Evolutionary conservation across 2,797 vertebrate genomes (phyloP).

Genomic region (Heliangelus exortis): DNA sequence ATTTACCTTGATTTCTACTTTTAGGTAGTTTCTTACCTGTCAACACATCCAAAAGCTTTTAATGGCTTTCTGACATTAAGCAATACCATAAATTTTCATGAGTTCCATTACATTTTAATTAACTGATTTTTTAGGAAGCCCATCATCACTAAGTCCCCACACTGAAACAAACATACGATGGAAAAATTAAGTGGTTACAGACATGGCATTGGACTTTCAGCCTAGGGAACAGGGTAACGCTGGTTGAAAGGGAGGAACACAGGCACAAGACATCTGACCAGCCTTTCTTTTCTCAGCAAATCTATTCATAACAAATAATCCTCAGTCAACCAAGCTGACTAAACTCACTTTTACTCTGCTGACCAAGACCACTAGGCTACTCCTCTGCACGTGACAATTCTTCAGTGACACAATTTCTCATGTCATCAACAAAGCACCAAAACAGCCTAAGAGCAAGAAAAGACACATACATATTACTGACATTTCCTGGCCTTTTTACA

Average conservation of each 20-base stretch:
- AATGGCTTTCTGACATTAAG: background rate
- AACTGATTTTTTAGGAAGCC: background rate
- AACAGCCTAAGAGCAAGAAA: background rate
- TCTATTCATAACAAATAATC: background rate
- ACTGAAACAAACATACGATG: background rate
- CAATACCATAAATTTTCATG: background rate
- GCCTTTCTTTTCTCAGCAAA: background rate
- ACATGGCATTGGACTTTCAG: background rate
- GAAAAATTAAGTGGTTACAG: background rate
- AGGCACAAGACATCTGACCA: background rate
- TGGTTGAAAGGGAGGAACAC: background rate
- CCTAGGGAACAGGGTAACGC: background rate
- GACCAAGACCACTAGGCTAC: background rate
- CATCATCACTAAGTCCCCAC: background rate
- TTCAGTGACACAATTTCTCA: conserved; percentile 1
- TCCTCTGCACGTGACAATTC: background rate
- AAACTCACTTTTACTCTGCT: background rate
- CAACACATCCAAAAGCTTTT: background rate
- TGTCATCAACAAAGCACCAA: background rate
- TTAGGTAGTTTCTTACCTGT: background rate
- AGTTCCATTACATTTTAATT: background rate
- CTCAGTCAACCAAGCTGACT: background rate
- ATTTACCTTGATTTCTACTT: background rate
- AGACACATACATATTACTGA: background rate
- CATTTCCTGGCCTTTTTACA: background rate